Evolutionary conservation across 2,888 invertebrate species (phyloP), one percentile per base, ranked within the genome.

Genomic region (Crocallis elinguaria): DNA sequence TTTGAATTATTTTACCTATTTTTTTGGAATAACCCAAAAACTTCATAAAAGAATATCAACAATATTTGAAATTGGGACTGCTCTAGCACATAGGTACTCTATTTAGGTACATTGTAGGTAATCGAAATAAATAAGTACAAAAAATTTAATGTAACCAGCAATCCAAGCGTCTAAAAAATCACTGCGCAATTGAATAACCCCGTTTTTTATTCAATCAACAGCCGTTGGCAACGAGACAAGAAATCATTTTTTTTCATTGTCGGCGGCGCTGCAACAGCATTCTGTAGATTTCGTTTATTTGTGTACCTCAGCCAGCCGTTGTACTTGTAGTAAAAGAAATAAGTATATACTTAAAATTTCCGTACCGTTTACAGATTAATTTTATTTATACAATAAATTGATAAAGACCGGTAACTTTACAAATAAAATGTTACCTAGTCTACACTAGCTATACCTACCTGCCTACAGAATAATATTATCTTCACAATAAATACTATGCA

Each of bases 191-290:
- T 79, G 77, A 66, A 66, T 73, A 77, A 59, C 73, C 68, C 69
- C 54, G 71, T 77, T 85, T 87, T 84, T 85, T 84, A 80, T 82
- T 79, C 75, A 79, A 81, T 77, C 69, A 68, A 66, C 69, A 55
- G 73, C 76, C 55, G 70, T 88, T 88, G 89, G 89, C 89, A 88
- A 78, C 66, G 71, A 70, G 69, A 82, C 88, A 88, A 87, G 81
- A 82, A 78, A 77, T 77, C 67, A 73, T 76, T 76, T 84, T n/a
- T 71, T 83, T 82, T 77, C 72, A 60, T 68, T 67, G 67, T 75
- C 71, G 58, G 58, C 61, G 49, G 29, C 45, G 50, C 50, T 66
- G 57, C 60, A 60, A 52, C 39, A 56, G 57, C 57, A 44, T 60
- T 57, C 51, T 35, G 42, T 50, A 53, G 45, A 46, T 27, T 49